A percentile compares a stretch with the other conserved stretches of the same genome.
phyloP scores from a whole-genome alignment of 2,797 vertebrate species.

The Argyrosomus regius region DNA sequence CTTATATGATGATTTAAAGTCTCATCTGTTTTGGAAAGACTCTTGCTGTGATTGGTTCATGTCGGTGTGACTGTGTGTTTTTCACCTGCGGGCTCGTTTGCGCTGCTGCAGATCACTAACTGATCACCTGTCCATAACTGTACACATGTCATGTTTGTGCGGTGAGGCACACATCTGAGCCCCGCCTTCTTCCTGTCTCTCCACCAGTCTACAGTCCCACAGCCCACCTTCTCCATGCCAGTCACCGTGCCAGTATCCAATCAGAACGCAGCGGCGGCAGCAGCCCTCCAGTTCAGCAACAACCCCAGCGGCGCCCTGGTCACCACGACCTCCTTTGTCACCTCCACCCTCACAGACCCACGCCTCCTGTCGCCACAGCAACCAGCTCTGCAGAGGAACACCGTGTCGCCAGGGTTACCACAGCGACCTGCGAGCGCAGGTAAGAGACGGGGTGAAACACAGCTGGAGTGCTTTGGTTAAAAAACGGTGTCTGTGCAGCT shows the following conservation, averaged over 20 bases:
- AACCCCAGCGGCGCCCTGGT: slow-evolving; percentile 92
- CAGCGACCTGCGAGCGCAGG: slow-evolving; percentile 97
- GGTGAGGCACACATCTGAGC: slow-evolving; percentile 42
- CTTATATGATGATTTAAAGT: background rate
- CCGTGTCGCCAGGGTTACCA: slow-evolving; percentile 93
- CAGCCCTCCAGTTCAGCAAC: slow-evolving; percentile 93
- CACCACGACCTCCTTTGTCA: slow-evolving; percentile 93
- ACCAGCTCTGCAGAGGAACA: slow-evolving; percentile 92
- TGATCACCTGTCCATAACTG: slow-evolving; percentile 45
- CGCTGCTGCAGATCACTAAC: slow-evolving; percentile 70
- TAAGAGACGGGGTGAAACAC: slow-evolving; percentile 64
- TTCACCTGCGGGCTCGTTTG: slow-evolving; percentile 53
- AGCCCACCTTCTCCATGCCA: slow-evolving; percentile 96
- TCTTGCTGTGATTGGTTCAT: slow-evolving; percentile 26
- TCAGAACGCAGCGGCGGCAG: slow-evolving; percentile 83
- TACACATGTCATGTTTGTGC: background rate
- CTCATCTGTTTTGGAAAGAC: slow-evolving; percentile 46
- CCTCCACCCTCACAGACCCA: slow-evolving; percentile 94
- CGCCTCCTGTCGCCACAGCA: slow-evolving; percentile 96
- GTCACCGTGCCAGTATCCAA: slow-evolving; percentile 97
- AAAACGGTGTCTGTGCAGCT: background rate
- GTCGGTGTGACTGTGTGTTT: slow-evolving; percentile 29
- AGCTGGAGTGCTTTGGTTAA: slow-evolving; percentile 35
- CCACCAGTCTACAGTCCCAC: slow-evolving; percentile 92
- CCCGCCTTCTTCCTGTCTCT: slow-evolving; percentile 59